These are phyloP conservation scores for Strigamia transsilvanica DNA, from an alignment of 2,888 invertebrate genomes.

Conservation along the genomic window DNA sequence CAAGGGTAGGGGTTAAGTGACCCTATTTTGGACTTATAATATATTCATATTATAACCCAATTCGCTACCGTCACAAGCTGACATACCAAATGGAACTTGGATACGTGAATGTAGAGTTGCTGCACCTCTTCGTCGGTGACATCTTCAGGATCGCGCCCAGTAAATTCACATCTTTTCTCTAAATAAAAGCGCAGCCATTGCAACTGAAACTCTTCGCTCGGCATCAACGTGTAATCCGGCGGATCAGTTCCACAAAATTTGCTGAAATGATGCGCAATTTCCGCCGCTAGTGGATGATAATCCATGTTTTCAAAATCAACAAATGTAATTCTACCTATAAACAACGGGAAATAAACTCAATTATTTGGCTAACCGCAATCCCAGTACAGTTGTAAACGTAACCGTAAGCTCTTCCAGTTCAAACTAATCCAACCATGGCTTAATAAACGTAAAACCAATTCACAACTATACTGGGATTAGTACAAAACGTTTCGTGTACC, in stretches of 20 bases:
- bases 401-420: too few relatives aligned
- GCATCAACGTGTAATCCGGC: slow-evolving; percentile 76
- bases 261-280: slow-evolving; percentile 13
- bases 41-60: too few relatives aligned
- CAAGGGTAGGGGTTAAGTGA: too few relatives aligned
- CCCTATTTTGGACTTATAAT: too few relatives aligned
- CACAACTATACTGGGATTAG: too few relatives aligned
- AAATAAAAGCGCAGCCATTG: slow-evolving; percentile 84
- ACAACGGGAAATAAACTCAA: not conserved
- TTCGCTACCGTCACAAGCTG: not conserved
- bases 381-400: too few relatives aligned
- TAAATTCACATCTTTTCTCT: slow-evolving; percentile 66
- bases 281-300: not conserved
- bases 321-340: slow-evolving; percentile 8
- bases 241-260: slow-evolving; percentile 65
- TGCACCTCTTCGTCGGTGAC: slow-evolving; percentile 69
- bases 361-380: not conserved
- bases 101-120: slow-evolving; percentile 77
- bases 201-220: slow-evolving; percentile 78
- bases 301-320: slow-evolving; percentile 38
- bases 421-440: too few relatives aligned
- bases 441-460: too few relatives aligned
- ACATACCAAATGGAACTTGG: slow-evolving; percentile 74
- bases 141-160: slow-evolving; percentile 54
- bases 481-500: not conserved